Conservation (phyloP, 2,888 invertebrate species). For the Magallana nippona region DNA sequence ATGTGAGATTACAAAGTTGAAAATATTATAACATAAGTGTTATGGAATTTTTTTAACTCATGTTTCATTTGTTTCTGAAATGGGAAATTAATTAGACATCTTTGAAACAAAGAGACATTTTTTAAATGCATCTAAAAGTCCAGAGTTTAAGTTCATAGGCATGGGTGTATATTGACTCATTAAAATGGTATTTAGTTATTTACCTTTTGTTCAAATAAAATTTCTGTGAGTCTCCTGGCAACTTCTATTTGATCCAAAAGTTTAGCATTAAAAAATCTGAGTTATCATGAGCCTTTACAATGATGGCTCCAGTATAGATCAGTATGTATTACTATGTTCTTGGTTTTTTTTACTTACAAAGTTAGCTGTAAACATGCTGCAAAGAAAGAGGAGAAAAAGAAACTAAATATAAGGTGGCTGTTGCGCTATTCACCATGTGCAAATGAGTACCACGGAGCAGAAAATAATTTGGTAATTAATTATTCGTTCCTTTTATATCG, state of each 20-base stretch:
- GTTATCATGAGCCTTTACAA: not conserved
- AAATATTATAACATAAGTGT: too few relatives aligned
- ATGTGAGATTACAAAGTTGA: slow-evolving; percentile 56
- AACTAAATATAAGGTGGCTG: slow-evolving; percentile 79
- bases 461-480: slow-evolving; percentile 50
- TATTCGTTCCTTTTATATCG: too few relatives aligned
- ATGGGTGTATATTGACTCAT: not conserved
- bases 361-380: not conserved
- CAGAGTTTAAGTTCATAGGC: not conserved
- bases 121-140: not conserved
- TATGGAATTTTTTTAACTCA: too few relatives aligned
- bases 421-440: slow-evolving; percentile 83
- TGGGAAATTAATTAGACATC: too few relatives aligned
- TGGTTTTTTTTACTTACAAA: not conserved
- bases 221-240: too few relatives aligned
- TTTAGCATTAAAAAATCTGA: not conserved
- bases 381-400: not conserved
- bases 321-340: too few relatives aligned
- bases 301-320: too few relatives aligned
- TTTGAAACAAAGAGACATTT: too few relatives aligned
- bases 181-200: not conserved
- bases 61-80: too few relatives aligned
- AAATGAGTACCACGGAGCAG: slow-evolving; percentile 63
- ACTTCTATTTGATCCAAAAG: too few relatives aligned
- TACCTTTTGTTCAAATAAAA: too few relatives aligned